Evolutionary conservation across 1,140 invertebrate species (phyloP), one percentile per base, ranked within the genome.

Genomic region (Mizuhopecten yessoensis): DNA sequence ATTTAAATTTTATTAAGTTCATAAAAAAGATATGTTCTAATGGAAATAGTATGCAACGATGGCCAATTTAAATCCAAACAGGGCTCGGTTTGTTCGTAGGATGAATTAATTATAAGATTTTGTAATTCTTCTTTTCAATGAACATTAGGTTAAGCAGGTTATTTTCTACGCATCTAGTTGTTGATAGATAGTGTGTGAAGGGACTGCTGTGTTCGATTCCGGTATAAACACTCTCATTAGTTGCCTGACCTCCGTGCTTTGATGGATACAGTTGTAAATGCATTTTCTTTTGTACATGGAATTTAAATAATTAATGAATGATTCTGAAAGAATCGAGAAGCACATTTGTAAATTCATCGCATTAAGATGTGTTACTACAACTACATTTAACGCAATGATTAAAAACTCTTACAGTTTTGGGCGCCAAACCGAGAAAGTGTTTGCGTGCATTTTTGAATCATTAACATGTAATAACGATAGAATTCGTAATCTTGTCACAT

Each of bases 281-380:
- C 57, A 75, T 75, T 75, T 75, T 75, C 57, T 75, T 75, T 75
- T 75, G 57, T 75, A 75, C 57, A 75, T 75, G 57, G 57, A 75
- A 75, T 75, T 75, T 75, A 75, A 75, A 75, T 75, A 75, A 75
- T 75, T 75, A 75, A 75, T 75, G 57, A 75, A 75, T 75, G 57
- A 75, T 75, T 75, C 57, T 75, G 57, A 75, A 75, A 75, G 57
- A 75, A 75, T 75, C n/a, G 57, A 75, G 57, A 75, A 75, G n/a
- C 57, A 75, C 57, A 75, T 75, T 75, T 75, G 57, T 75, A 75
- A 75, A 75, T 75, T 7, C 57, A 29, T 75, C 23, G 57, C 57
- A 75, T 75, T 75, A 75, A 75, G 57, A 75, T 29, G 57, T 75
- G 57, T 75, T 29, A 75, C 57, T 75, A 75, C 57, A 75, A 75